Evolutionary conservation across 2,797 vertebrate species (phyloP).

Genomic region (Agapornis canus): DNA sequence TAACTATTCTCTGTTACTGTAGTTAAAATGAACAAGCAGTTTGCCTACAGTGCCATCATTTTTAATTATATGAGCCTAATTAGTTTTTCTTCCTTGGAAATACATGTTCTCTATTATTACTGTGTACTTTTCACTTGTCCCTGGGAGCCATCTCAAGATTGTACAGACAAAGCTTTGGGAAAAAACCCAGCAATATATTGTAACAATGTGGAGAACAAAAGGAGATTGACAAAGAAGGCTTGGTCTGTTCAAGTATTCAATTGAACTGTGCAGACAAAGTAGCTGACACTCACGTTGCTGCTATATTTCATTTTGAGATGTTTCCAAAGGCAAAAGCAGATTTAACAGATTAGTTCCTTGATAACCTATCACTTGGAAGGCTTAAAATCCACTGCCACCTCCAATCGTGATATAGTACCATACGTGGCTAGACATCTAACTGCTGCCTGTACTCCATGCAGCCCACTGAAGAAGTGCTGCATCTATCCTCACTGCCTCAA

Average conservation of each 20-base stretch:
- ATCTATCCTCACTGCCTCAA: background rate
- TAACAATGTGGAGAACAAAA: background rate
- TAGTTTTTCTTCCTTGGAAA: slow-evolving; percentile 36
- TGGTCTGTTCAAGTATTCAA: background rate
- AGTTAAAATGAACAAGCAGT: slow-evolving; percentile 42
- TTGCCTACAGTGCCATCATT: slow-evolving; percentile 27
- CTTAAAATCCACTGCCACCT: background rate
- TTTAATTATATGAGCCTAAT: slow-evolving; percentile 65
- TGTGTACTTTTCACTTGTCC: background rate
- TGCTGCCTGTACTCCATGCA: rapidly evolving
- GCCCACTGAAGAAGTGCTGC: background rate
- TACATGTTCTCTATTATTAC: slow-evolving; percentile 2
- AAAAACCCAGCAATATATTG: background rate
- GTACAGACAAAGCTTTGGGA: background rate
- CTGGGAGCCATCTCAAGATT: background rate
- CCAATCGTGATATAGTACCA: background rate
- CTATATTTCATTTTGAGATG: background rate
- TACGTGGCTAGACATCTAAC: background rate
- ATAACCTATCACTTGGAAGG: background rate
- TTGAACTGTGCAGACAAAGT: background rate
- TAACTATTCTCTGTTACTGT: slow-evolving; percentile 28
- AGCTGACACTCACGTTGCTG: background rate
- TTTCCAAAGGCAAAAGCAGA: background rate
- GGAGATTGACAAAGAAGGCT: background rate
- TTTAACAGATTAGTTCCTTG: background rate